phyloP scores from a whole-genome alignment of 2,113 vertebrate species.

The Hiodon alosoides region DNA sequence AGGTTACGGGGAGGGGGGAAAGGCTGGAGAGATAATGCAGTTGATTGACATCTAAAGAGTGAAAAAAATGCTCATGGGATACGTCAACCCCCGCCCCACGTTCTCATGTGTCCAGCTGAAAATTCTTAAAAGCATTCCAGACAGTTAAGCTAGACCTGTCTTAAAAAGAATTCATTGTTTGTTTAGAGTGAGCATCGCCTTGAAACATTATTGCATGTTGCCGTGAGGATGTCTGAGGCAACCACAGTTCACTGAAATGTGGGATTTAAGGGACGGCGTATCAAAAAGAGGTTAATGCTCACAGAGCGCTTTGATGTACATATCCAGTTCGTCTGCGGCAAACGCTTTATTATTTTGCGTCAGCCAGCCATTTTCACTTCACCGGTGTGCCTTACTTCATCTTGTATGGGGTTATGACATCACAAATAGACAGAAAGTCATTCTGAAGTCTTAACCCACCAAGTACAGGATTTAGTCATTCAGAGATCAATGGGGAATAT shows the following conservation, averaged over 20 bases:
- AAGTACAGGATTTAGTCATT: too few relatives aligned
- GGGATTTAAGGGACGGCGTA: too few relatives aligned
- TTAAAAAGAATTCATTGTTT: constrained; percentile 1
- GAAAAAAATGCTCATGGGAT: neutral
- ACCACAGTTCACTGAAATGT: neutral
- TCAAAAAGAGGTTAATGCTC: too few relatives aligned
- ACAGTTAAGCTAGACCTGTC: neutral
- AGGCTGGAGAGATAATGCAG: constrained; percentile 3
- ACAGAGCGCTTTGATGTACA: too few relatives aligned
- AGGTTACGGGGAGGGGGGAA: constrained; percentile 20
- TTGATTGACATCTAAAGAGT: constrained; percentile 13
- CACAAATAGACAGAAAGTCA: too few relatives aligned
- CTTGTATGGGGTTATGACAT: too few relatives aligned
- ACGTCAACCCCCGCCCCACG: neutral
- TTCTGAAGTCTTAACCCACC: too few relatives aligned
- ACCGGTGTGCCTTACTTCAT: too few relatives aligned
- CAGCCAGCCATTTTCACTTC: too few relatives aligned
- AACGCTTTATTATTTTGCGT: too few relatives aligned
- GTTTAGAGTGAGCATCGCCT: constrained; percentile 13
- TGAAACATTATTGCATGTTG: neutral
- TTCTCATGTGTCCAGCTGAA: constrained; percentile 22
- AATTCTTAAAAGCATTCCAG: constrained; percentile 23
- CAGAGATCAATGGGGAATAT: too few relatives aligned
- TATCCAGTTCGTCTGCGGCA: too few relatives aligned
- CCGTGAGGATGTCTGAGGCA: neutral